Base-by-base conservation (phyloP, 2,888 invertebrate species). In the Cantharis lateralis region DNA sequence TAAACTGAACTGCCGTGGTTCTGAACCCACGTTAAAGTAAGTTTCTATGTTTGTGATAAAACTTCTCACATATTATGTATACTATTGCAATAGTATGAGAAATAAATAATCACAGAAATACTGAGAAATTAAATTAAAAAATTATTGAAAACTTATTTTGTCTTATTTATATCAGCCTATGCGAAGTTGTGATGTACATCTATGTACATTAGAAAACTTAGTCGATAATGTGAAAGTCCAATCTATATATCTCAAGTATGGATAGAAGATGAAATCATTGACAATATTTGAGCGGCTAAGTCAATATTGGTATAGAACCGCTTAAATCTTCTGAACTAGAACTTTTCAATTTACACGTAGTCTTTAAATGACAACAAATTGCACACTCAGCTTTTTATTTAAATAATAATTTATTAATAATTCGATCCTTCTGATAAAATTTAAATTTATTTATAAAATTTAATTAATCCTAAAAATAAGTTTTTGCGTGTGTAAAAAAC, bases 271-370 rank as follows among this genome's bases (percentile, higher is more conserved):
- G 71, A 71, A 71, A 64, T 71, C 71, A 71, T 32, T 28, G 71
- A 71, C 71, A 71, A 64, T 71, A 71, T 71, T 71, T 71, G 71
- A 64, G 64, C 71, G 64, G 71, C 63, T 71, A 71, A 71, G 71
- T 64, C 64, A 71, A 71, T 71, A 71, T 71, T 71, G 64, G 32
- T 32, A 71, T 18, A 64, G 63, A 63, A 71, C 64, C 71, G 64
- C 64, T 62, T 26, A 28, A 71, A 71, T 71, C 71, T 64, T 71
- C 32, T 63, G 64, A 71, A 64, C 71, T 32, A 64, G 71, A 71
- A 71, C 64, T 71, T 71, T 71, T 71, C 71, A 71, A 32, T 71
- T 64, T 71, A 64, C 64, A 16, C 18, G 64, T 16, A 64, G 16
- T n/a, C 28, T 32, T 69, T 32, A 69, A 69, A 69, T 18, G 18